A percentile compares a stretch with the other conserved stretches of the same genome.
These are phyloP conservation scores for Wasmannia auropunctata DNA, from an alignment of 1,140 invertebrate genomes.

Conservation along the genomic window DNA sequence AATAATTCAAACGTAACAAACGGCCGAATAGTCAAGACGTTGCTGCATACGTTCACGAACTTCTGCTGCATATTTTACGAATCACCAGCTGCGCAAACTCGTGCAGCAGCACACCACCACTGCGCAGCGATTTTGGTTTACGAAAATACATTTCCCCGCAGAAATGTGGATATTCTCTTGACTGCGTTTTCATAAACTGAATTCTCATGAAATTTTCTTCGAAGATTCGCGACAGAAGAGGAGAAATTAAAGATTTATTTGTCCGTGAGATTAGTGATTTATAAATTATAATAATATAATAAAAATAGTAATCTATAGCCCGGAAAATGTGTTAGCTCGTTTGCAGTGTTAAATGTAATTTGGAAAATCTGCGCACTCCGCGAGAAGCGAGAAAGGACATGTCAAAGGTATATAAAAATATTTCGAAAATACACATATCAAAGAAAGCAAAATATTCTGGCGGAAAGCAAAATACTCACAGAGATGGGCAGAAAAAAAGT, in stretches of 20 bases:
- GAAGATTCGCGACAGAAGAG: not conserved
- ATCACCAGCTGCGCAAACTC: conserved; percentile 51
- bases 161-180: conserved; percentile 12
- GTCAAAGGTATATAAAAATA: not conserved
- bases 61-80: conserved; percentile 52
- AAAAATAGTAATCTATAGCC: not conserved
- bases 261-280: not conserved
- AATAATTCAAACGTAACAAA: conserved; percentile 57
- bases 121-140: conserved; percentile 63
- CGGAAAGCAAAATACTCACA: no score
- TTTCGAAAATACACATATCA: not conserved
- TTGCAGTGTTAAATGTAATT: not conserved
- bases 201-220: conserved; percentile 26
- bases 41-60: conserved; percentile 30
- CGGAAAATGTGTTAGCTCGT: not conserved
- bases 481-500: not conserved
- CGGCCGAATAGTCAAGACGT: conserved; percentile 49
- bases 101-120: not conserved
- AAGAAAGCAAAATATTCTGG: not conserved
- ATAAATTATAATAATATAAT: not conserved
- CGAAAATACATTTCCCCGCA: conserved; percentile 36
- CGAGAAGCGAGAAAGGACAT: not conserved
- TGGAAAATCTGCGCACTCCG: not conserved
- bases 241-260: not conserved
- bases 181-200: conserved; percentile 21